phyloP scores from a whole-genome alignment of 2,888 invertebrate genomes.

The Lymantria dispar region DNA sequence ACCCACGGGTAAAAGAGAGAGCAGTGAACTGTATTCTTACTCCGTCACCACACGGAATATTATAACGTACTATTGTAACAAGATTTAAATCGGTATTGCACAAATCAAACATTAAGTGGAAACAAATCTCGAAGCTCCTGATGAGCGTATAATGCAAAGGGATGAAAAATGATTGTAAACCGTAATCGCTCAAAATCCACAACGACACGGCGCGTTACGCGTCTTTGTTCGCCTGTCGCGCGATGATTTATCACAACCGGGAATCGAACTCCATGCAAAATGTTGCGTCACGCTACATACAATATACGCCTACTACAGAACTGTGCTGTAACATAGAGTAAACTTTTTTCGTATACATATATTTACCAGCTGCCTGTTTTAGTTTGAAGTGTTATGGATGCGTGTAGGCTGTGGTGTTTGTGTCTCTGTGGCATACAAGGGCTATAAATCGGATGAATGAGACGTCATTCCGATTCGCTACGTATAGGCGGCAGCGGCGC shows the following conservation, averaged over 20 bases:
- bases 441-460: conserved; percentile 76
- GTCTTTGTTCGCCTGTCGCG: conserved; percentile 75
- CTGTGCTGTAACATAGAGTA: conserved; percentile 38
- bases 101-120: not conserved
- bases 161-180: conserved; percentile 78
- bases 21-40: no score
- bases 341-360: not conserved
- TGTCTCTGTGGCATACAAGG: conserved; percentile 42
- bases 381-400: not conserved
- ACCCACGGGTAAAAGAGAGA: no score
- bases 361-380: conserved; percentile 18
- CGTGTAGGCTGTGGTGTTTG: conserved; percentile 35
- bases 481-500: conserved; percentile 62
- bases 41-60: no score
- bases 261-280: conserved; percentile 71
- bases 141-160: conserved; percentile 65
- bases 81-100: no score
- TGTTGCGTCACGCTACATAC: conserved; percentile 71
- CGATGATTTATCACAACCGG: conserved; percentile 65
- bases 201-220: conserved; percentile 78
- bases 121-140: conserved; percentile 40
- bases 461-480: conserved; percentile 77
- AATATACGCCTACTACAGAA: conserved; percentile 29
- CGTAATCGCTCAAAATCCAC: conserved; percentile 77
- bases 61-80: no score